A percentile compares a stretch with the other conserved stretches of the same genome.
Conservation (phyloP, 2,888 invertebrate species). For the Enchytraeus crypticus region DNA sequence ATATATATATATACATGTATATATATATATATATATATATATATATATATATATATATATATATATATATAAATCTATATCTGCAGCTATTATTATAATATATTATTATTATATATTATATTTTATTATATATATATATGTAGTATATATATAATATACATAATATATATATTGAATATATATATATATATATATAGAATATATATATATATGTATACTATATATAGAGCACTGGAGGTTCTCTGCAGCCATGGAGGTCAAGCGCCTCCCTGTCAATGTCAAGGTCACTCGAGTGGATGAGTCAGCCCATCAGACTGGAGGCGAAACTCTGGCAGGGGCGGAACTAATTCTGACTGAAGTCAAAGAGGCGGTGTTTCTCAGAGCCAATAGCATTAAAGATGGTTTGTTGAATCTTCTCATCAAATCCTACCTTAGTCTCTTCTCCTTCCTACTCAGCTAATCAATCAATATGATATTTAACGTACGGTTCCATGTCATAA, state of each 20-base stretch:
- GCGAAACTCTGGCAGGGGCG: constrained; percentile 10
- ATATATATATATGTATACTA: background rate
- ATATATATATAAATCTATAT: constrained; percentile 1
- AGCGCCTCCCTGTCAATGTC: constrained; percentile 3
- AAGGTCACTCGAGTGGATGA: background rate
- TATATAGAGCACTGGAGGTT: constrained; percentile 1
- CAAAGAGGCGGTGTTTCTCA: constrained; percentile 19
- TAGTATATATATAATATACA: too few relatives aligned
- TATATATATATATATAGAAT: too few relatives aligned
- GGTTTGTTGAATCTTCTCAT: too few relatives aligned
- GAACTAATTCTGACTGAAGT: constrained; percentile 8
- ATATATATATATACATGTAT: background rate
- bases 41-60: background rate
- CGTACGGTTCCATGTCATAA: too few relatives aligned
- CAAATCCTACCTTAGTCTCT: too few relatives aligned
- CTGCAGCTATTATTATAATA: background rate
- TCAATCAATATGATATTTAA: too few relatives aligned
- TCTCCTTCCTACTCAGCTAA: too few relatives aligned
- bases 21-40: constrained; percentile 2
- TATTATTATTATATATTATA: too few relatives aligned
- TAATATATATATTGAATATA: too few relatives aligned
- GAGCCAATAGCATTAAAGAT: constrained; percentile 20
- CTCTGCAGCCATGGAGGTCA: background rate
- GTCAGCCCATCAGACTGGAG: background rate
- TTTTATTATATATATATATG: too few relatives aligned